phyloP scores from a whole-genome alignment of 2,888 invertebrate genomes.

The Phlogophora meticulosa region DNA sequence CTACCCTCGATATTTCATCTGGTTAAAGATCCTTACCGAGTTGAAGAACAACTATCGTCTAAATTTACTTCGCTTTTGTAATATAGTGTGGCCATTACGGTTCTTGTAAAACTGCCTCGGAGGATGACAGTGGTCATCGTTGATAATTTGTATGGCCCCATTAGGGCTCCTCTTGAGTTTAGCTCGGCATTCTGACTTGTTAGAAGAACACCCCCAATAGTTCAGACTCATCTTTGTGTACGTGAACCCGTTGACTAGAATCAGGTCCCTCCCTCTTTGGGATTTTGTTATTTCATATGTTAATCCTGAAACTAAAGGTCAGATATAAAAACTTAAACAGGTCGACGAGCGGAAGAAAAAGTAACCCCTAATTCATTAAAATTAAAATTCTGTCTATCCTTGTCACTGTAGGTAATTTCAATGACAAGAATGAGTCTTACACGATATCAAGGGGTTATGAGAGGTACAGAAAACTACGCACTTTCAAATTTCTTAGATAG shows the following conservation, averaged over 20 bases:
- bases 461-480: too few species aligned
- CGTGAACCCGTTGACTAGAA: constrained; percentile 68
- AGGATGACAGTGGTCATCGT: constrained; percentile 43
- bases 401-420: too few species aligned
- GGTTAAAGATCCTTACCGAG: not conserved
- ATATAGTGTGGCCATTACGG: constrained; percentile 17
- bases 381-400: too few species aligned
- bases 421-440: too few species aligned
- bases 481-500: too few species aligned
- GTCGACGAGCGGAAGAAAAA: not conserved
- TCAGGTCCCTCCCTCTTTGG: constrained; percentile 60
- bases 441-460: too few species aligned
- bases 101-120: constrained; percentile 37
- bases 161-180: constrained; percentile 65
- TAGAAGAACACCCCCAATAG: constrained; percentile 49
- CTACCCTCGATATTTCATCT: not conserved
- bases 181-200: constrained; percentile 64
- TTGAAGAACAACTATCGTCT: not conserved
- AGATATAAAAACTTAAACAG: not conserved
- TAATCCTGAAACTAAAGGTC: constrained; percentile 41
- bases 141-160: constrained; percentile 16
- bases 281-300: constrained; percentile 44
- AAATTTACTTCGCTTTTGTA: constrained; percentile 30
- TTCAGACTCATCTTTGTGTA: constrained; percentile 52
- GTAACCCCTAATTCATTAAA: not conserved